Evolutionary conservation across 2,113 vertebrate genomes (phyloP), one percentile per base, ranked within the genome.

Genomic region (Halichoeres trimaculatus): DNA sequence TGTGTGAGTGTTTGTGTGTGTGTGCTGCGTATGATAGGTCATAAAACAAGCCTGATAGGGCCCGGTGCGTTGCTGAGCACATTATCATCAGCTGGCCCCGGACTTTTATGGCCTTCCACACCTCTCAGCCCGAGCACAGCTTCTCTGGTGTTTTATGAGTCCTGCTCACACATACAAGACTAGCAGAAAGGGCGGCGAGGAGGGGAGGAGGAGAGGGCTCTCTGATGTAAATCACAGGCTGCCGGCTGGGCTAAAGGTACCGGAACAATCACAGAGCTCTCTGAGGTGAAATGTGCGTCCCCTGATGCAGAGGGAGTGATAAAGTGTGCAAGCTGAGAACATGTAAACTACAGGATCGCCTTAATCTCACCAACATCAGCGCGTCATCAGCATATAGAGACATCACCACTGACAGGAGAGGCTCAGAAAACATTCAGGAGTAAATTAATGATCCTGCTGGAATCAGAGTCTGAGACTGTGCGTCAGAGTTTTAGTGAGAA

Each of bases 61-160:
- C 41, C 26, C 11, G 2, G 51, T 64, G 60, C 48, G 19, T 77
- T 81, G 81, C 76, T 88, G 84, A 87, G 78, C 77, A 86, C 85
- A 87, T 90, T 78, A 90, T 89, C 77, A 90, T 89, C 88, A 83
- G 83, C 87, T 83, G 85, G 83, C 74, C 74, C 30, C 61, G 52
- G 86, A 80, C 83, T 70, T 89, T 92, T 90, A 92, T 81, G 81
- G 70, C 71, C 78, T 78, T 83, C 85, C 89, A 81, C 80, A 83
- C 83, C 73, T 74, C 78, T 68, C 53, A 72, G 76, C 40, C 20
- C 7, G 16, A 60, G 71, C 63, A 36, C 66, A 66, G 79, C 64
- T 85, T 48, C 84, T 71, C 61, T 22, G 65, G 55, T 90, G 86
- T 72, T 92, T 92, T 91, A 92, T 89, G 84, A 50, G 58, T 11